phyloP scores from a whole-genome alignment of 1,140 invertebrate species.

The Hirudo medicinalis region DNA sequence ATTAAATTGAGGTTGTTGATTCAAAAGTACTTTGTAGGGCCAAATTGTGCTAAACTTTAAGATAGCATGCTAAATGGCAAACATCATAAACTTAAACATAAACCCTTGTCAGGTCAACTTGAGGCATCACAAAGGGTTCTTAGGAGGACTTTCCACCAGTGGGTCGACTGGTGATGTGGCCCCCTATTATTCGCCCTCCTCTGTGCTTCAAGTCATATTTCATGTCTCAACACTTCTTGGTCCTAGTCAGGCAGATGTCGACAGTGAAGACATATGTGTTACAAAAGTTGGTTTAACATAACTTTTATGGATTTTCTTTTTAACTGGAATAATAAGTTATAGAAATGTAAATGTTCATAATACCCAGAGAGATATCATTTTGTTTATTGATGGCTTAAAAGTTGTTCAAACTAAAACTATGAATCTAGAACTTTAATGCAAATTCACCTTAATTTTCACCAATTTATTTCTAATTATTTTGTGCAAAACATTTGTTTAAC shows the following conservation, averaged over 20 bases:
- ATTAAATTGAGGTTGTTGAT: no score
- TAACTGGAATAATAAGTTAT: neutral
- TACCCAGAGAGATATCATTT: neutral
- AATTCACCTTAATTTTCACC: no score
- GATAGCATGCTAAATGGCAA: no score
- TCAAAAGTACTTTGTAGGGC: no score
- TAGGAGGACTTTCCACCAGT: slow-evolving; percentile 74
- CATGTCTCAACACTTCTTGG: slow-evolving; percentile 93
- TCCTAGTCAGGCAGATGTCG: slow-evolving; percentile 40
- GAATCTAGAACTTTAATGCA: neutral
- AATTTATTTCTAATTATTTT: neutral
- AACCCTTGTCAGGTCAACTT: slow-evolving; percentile 35
- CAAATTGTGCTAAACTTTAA: no score
- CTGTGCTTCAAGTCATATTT: slow-evolving; percentile 60
- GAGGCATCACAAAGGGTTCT: slow-evolving; percentile 79
- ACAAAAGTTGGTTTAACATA: neutral
- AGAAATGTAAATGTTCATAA: neutral
- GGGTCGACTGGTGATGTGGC: slow-evolving; percentile 72
- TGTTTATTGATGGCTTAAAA: neutral
- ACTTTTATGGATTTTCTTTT: neutral
- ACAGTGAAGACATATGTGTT: neutral
- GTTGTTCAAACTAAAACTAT: neutral
- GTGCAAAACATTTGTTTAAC: no score
- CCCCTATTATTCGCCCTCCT: slow-evolving; percentile 80
- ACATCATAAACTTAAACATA: no score